Base-by-base conservation (phyloP, 1,140 invertebrate genomes). In the Leptinotarsa defecta region DNA sequence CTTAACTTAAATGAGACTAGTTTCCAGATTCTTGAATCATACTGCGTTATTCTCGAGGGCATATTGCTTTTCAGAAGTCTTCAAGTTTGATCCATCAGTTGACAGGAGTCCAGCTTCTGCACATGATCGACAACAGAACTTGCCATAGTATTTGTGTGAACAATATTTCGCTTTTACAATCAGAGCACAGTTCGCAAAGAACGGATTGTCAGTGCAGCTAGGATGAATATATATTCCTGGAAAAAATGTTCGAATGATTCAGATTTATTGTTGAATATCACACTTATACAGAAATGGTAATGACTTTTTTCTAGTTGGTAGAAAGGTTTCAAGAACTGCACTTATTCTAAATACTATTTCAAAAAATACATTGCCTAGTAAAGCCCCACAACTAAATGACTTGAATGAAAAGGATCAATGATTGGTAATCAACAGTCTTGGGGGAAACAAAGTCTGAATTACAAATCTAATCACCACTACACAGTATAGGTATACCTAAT, bases 81-180 rank as follows among this genome's bases (percentile, higher is more conserved):
- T 34, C 19, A 77, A 34, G 67, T 79, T 78, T n/a, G 74, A 74
- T 3, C 78, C 81, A 48, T 78, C 74, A 22, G 75, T 52, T 69
- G 80, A 79, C 73, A 84, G 69, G 63, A 80, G 73, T 57, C 94
- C 94, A 2, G 95, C 94, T 84, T 93, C 87, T 49, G 94, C 94
- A 83, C 96, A 98, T 1, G 95, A 96, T 82, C 92, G 90, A 86
- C 96, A 98, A 85, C 96, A 98, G 90, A 96, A 98, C 84, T 90
- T 90, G n/a, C 92, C 93, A 84, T 98, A 98, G 85, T 96, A 96
- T 77, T 91, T 88, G 85, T 98, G 96, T 11, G 88, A 88, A 84
- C 96, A 98, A 84, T 94, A 95, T 34, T 90, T 89, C 15, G 90
- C 94, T 80, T 89, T 86, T 1, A 97, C 94, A 74, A 98, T 96